Evolutionary conservation across 1,140 invertebrate species (phyloP), one percentile per base, ranked within the genome.

Genomic region (Drosophila virilis): DNA sequence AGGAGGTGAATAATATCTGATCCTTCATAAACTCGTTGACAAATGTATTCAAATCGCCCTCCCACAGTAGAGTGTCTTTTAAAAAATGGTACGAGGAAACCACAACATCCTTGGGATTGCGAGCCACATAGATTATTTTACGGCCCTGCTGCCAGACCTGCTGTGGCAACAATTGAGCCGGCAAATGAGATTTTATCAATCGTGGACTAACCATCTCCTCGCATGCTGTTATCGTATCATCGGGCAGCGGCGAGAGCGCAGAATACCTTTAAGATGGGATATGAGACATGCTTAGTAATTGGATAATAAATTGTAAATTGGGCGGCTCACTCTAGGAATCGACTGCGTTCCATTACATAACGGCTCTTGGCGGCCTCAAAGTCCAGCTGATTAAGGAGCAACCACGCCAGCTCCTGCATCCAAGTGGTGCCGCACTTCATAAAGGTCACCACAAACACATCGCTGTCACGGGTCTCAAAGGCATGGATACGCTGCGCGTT

Each of bases 371-470:
- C 22, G 22, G 3, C 22, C 22, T 4, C 22, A 28, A 28, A 28
- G 38, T 96, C 93, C 35, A 95, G 92, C 64, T 95, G 88, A 73
- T 95, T 28, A 5, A 28, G 94, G 51, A 93, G 82, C 40, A 95
- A 28, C 22, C 22, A 28, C 4, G 22, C 22, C 22, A 28, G 22
- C 22, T 28, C 22, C 22, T 28, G 90, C 1, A 95, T 94, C 95
- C 95, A 95, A 15, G 95, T 95, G 6, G 95, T 95, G 6, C 94
- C 80, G 46, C 64, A 55, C 92, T 73, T 91, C 37, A 93, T 93
- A 82, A 91, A 28, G 22, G 22, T 28, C 22, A 28, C 22, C 4
- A 28, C 22, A 28, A 28, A 28, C 22, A 28, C 22, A 28, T 28
- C 22, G 22, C 22, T 28, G 22, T 28, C 22, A 0, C 22, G 22